Base-by-base conservation (phyloP, 2,113 vertebrate genomes). In the Thermophis baileyi region DNA sequence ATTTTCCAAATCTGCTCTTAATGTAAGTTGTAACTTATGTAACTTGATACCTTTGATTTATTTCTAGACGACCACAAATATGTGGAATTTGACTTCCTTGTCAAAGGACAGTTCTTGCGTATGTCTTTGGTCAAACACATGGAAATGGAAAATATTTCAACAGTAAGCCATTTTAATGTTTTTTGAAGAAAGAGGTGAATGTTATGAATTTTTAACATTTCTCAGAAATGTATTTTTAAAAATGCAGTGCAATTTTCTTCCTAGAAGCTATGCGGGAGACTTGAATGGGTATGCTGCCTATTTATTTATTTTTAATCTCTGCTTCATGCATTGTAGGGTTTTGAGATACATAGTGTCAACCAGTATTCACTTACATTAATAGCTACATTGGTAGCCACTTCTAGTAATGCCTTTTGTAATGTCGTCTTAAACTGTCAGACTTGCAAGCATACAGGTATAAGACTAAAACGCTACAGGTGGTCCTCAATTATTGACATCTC, bases 71-170 rank as follows among this genome's bases (percentile, higher is more conserved):
- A 98, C 94, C 99, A 99, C 96, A 98, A 97, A 94, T 98, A 98
- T 96, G 99, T 99, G 97, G 99, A 99, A 86, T 99, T 99, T 93
- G 99, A 99, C 97, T 99, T 99, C 97, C 98, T 99, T 97, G 98
- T 99, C 97, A 98, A 97, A 95, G 98, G 98, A 63, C 99, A 99
- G 96, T 99, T 99, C 97, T 97, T 99, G 93, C 99, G 99, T 86
- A 92, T 98, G 93, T 93, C 98, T 0, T 97, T 99, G 97, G 97
- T 98, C 94, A 96, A 95, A 3, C 99, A 99, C 96, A 99, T 99
- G 98, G 99, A 99, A 87, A 94, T 96, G 10, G 99, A 99, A 93
- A 98, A 98, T 91, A 99, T 99, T 95, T 99, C 99, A 22, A 99
- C 98, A 5, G 99, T 99, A 98, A 91, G 98, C 96, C 24, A 57